Percentiles rank a stretch among this genome's conserved stretches.
These are phyloP conservation scores for Campoletis raptor DNA, from an alignment of 2,888 invertebrate species.

Conservation along the genomic window DNA sequence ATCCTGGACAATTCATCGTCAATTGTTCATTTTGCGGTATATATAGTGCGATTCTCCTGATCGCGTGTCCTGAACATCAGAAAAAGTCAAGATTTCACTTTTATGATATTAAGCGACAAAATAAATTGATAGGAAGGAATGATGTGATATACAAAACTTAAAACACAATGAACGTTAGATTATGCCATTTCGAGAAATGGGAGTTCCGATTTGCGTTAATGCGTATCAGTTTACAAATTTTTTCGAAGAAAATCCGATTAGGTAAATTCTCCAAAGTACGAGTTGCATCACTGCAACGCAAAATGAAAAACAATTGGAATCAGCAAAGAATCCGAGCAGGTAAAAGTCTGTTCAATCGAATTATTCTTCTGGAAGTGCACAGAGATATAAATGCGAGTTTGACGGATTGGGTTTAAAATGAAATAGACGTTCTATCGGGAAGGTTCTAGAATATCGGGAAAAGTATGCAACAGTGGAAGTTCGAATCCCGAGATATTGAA, in stretches of 20 bases:
- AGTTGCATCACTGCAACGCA: neutral
- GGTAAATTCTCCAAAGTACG: neutral
- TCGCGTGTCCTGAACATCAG: slow-evolving; percentile 87
- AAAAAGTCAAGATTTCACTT: neutral
- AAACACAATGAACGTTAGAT: neutral
- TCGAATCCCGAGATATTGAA: neutral
- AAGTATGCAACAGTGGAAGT: slow-evolving; percentile 13
- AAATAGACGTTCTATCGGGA: slow-evolving; percentile 17
- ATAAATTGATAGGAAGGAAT: neutral
- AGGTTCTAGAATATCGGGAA: slow-evolving; percentile 38
- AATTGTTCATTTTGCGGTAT: slow-evolving; percentile 87
- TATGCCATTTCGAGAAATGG: neutral
- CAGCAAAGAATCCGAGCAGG: neutral
- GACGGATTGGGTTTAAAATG: slow-evolving; percentile 41
- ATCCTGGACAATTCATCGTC: slow-evolving; percentile 90
- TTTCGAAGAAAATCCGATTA: neutral
- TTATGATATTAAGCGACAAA: neutral
- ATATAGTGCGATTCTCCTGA: slow-evolving; percentile 90
- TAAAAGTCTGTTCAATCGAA: neutral
- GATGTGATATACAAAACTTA: neutral
- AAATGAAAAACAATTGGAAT: neutral
- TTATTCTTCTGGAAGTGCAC: slow-evolving; percentile 19
- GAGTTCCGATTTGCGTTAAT: neutral
- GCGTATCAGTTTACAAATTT: neutral
- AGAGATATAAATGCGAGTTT: slow-evolving; percentile 28